Evolutionary conservation across 2,888 invertebrate genomes (phyloP), one percentile per base, ranked within the genome.

Genomic region (Trichogramma dendrolimi): DNA sequence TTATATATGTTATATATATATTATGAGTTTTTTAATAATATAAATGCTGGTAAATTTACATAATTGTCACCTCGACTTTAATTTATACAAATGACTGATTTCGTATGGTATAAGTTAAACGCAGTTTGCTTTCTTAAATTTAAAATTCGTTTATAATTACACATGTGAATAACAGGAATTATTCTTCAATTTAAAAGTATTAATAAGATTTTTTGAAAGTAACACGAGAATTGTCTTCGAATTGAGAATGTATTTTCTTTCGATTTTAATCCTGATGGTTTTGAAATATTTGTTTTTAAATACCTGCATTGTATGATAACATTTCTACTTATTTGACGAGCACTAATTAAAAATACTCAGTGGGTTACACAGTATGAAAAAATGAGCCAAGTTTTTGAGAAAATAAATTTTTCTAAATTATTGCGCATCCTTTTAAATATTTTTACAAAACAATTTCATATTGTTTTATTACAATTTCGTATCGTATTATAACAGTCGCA

Each of bases 21-120:
- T 67, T 67, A 68, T 60, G 50, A 53, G 40, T 65, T 65, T 66
- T 61, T 60, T 67, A 67, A 67, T 57, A 60, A 58, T 63, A 67
- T 67, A 67, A 65, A 73, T 73, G 73, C 72, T 71, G 72, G 67
- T 70, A 69, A 67, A 71, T 69, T 71, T 65, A 67, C 64, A 69
- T 69, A 67, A 62, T 71, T 61, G 66, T 70, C 50, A 69, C 67
- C 7, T 63, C 68, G 71, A 70, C 69, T 71, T 71, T 69, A 69
- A 71, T 75, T 75, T 75, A 72, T 76, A 75, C 74, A 75, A 70
- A 71, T 74, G 71, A 71, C 71, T 73, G 67, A 69, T 53, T 69
- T 67, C 56, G 69, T 68, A 70, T 65, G 61, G 61, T 71, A 72
- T 70, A 68, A 71, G 64, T 62, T 68, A 68, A 51, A 42, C 48